A percentile compares a stretch with the other conserved stretches of the same genome.
phyloP scores from a whole-genome alignment of 2,113 vertebrate species.

The Chiloscyllium plagiosum region DNA sequence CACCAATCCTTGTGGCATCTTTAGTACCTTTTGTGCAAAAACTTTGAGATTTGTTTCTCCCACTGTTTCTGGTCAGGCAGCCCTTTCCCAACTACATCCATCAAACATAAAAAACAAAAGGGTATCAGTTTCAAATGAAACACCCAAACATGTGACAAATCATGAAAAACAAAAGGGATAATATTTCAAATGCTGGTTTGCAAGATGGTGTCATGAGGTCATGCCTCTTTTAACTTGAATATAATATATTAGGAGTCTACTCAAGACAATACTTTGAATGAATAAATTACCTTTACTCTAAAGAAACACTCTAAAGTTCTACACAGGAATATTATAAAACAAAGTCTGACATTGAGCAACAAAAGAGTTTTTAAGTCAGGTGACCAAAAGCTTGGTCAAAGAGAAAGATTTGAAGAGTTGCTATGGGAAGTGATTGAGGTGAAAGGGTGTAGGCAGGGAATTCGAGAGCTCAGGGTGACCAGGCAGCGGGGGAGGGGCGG shows the following conservation, averaged over 20 bases:
- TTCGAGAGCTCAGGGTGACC: neutral
- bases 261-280: neutral
- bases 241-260: neutral
- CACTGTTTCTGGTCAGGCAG: neutral
- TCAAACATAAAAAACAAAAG: neutral
- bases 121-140: neutral
- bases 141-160: neutral
- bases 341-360: neutral
- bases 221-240: neutral
- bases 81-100: neutral
- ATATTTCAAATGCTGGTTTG: neutral
- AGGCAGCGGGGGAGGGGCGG: neutral
- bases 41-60: neutral
- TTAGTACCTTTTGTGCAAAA: neutral
- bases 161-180: neutral
- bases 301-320: neutral
- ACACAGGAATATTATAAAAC: neutral
- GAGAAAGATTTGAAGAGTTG: neutral
- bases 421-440: neutral
- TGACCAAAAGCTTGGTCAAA: too few relatives aligned
- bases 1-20: too few relatives aligned
- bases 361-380: too few relatives aligned
- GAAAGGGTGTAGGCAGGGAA: too few relatives aligned
- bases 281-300: neutral
- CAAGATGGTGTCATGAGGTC: neutral